These are phyloP conservation scores for Dolichallabes microphthalmus DNA, from an alignment of 2,113 vertebrate genomes.

Conservation along the genomic window DNA sequence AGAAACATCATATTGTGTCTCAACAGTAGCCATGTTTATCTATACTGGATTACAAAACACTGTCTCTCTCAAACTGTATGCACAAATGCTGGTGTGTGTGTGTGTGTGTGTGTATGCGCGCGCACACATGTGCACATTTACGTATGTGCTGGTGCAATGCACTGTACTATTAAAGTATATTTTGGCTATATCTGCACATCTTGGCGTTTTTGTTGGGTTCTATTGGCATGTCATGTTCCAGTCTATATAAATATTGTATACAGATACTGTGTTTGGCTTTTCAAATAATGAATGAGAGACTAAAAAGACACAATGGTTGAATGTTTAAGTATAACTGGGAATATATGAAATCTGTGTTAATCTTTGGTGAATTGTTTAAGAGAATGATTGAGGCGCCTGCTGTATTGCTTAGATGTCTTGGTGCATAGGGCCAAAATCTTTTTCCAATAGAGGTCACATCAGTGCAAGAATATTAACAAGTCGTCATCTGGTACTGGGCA, in stretches of 20 bases:
- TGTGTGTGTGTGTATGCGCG: neutral
- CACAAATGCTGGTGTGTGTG: constrained; percentile 29
- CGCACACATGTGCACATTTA: neutral
- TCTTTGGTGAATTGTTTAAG: constrained; percentile 31
- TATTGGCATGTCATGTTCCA: neutral
- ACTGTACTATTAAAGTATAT: constrained; percentile 13
- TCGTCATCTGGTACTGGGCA: neutral
- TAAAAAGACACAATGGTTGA: neutral
- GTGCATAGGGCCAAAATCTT: neutral
- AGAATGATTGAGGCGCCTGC: neutral
- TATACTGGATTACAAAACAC: constrained; percentile 30
- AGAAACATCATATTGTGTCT: neutral
- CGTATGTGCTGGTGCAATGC: constrained; percentile 21
- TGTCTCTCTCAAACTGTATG: constrained; percentile 15
- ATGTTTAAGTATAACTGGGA: neutral
- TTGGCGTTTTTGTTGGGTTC: constrained; percentile 46
- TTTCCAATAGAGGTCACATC: neutral
- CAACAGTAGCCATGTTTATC: neutral
- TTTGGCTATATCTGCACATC: constrained; percentile 60
- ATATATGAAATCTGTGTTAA: neutral
- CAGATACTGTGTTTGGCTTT: constrained; percentile 24
- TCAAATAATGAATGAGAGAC: neutral
- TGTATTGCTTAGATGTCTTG: constrained; percentile 11
- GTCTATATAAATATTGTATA: neutral
- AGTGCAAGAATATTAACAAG: neutral